Base-by-base conservation (phyloP, 1,140 invertebrate genomes). In the Atopsyche davidsoni region DNA sequence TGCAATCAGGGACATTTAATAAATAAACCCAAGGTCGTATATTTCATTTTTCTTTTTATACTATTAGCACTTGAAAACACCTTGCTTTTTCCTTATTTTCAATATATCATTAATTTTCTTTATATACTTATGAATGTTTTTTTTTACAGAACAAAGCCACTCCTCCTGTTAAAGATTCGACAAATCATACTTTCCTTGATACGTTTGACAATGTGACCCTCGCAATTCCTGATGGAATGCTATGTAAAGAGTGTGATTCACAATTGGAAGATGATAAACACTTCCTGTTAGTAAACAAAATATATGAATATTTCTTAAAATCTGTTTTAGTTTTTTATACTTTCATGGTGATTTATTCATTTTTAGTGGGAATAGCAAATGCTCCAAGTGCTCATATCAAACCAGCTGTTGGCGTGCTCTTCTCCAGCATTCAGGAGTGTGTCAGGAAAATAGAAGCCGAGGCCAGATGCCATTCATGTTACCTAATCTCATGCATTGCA, bases 331-430 rank as follows among this genome's bases (percentile, higher is more conserved):
- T 44, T 51, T 50, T 55, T 40, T 13, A 46, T 42, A 38, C 19
- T n/a, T 28, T 28, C 24, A 28, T 28, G 24, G 24, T 56, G 25
- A 40, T 41, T 45, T 22, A 14, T 44, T 53, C 45, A 18, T 25
- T 69, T 73, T 54, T 63, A 89, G 85, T 1, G 85, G 85, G 0
- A 76, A 79, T 62, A 75, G 83, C 53, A 77, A 69, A 47, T 92
- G 87, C 65, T 76, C 76, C 32, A 82, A 84, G 51, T 92, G 88
- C 60, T 77, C 80, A 52, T 92, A 82, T 62, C 75, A 80, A 38
- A 87, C 86, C 3, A 83, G 81, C 47, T 91, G 88, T 65, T 79
- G 79, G 64, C 77, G 79, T 46, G 83, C 85, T 1, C 83, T 88
- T 70, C 74, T 81, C 57, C 77, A 80, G 40, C 88, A 90, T 69